phyloP scores from a whole-genome alignment of 2,797 vertebrate genomes.

The Vireo griseus region DNA sequence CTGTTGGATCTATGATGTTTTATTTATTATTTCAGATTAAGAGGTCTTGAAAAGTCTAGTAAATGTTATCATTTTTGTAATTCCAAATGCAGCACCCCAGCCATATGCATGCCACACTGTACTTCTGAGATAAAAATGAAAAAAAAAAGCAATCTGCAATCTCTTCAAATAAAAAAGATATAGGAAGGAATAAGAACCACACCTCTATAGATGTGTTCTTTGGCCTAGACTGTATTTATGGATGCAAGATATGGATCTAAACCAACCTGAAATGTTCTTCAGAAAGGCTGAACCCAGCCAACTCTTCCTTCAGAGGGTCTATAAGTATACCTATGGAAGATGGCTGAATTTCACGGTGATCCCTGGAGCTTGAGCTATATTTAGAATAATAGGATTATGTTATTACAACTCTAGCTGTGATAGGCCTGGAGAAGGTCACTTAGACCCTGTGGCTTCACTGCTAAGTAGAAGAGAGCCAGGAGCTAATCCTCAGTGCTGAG shows the following conservation, averaged over 20 bases:
- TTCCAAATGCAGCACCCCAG: neutral
- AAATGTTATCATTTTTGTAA: neutral
- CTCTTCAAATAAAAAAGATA: neutral
- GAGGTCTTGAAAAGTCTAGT: neutral
- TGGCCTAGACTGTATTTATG: neutral
- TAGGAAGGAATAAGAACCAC: neutral
- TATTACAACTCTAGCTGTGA: constrained; percentile 1
- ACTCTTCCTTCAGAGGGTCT: neutral
- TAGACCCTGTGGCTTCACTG: neutral
- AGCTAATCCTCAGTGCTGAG: neutral
- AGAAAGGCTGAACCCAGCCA: neutral
- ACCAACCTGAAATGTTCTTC: neutral
- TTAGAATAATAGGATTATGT: constrained; percentile 13
- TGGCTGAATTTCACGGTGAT: neutral
- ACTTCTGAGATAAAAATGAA: neutral
- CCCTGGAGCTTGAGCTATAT: neutral
- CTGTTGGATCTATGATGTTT: neutral
- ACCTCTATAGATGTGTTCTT: neutral
- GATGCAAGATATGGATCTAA: neutral
- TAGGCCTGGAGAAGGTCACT: neutral
- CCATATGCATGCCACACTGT: neutral
- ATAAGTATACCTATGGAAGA: neutral
- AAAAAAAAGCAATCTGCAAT: neutral
- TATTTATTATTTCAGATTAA: neutral
- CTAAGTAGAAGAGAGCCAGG: neutral